Evolutionary conservation across 2,797 vertebrate genomes (phyloP).

Genomic region (Sphenopsis melanotis): DNA sequence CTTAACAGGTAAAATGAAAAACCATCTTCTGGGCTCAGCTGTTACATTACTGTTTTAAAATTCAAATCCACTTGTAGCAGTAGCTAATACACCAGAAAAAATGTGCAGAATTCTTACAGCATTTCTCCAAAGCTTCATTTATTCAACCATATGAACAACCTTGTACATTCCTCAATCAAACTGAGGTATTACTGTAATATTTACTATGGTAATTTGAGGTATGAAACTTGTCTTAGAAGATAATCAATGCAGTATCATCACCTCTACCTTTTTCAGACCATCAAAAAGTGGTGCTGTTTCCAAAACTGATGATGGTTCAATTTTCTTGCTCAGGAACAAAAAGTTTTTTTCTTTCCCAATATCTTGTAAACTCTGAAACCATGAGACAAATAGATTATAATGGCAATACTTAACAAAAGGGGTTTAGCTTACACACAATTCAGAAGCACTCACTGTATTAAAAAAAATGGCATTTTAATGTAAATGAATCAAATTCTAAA

Average conservation of each 20-base stretch:
- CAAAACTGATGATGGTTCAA: constrained; percentile 75
- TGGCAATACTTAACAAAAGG: not conserved
- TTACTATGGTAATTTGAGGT: not conserved
- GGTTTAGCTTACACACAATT: not conserved
- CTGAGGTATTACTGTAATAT: not conserved
- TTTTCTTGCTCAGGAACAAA: constrained; percentile 67
- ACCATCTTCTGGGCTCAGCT: not conserved
- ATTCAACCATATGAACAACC: not conserved
- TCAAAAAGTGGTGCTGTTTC: constrained; percentile 76
- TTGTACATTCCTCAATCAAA: not conserved
- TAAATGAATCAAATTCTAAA: not conserved
- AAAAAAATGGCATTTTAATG: not conserved
- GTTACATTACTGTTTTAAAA: not conserved
- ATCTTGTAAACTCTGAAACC: constrained; percentile 15
- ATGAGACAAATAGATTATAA: not conserved
- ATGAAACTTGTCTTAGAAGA: not conserved
- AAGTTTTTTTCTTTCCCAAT: not conserved
- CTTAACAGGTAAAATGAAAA: not conserved
- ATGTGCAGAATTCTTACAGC: accelerated
- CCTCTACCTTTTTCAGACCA: constrained; percentile 81
- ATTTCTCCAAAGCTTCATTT: not conserved
- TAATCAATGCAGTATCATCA: not conserved
- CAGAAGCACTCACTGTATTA: not conserved
- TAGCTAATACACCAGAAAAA: not conserved
- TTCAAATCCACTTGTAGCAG: not conserved